Evolutionary conservation across 2,888 invertebrate species (phyloP).

Genomic region (Idaea straminata): DNA sequence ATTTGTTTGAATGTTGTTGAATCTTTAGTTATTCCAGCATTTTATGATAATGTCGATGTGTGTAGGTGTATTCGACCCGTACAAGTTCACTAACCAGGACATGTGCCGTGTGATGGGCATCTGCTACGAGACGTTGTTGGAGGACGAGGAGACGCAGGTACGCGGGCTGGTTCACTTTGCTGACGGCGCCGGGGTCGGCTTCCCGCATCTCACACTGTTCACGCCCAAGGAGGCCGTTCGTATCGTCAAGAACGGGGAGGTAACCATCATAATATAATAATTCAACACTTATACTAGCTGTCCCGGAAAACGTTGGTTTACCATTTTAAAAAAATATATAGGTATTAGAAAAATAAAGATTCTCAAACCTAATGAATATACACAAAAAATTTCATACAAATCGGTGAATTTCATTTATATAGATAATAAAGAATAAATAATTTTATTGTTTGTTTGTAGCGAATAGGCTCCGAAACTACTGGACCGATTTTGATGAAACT

Average conservation of each 20-base stretch:
- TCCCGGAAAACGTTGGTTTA: no score
- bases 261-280: constrained; percentile 42
- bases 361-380: no score
- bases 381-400: no score
- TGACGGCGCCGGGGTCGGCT: constrained; percentile 87
- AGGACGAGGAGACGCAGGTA: constrained; percentile 90
- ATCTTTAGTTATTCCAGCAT: no score
- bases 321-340: no score
- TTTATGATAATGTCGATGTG: background rate
- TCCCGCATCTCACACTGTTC: constrained; percentile 87
- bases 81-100: constrained; percentile 87
- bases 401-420: no score
- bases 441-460: no score
- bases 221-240: constrained; percentile 89
- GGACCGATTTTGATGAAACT: no score
- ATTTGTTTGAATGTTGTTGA: no score
- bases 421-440: no score
- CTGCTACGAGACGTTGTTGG: constrained; percentile 88
- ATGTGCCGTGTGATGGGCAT: constrained; percentile 89
- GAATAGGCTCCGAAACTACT: no score
- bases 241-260: constrained; percentile 90
- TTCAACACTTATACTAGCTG: background rate
- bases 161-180: constrained; percentile 89
- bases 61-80: constrained; percentile 88
- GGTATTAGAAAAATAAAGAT: no score